Base-by-base conservation (phyloP, 2,888 invertebrate species). In the Melieria crassipennis region DNA sequence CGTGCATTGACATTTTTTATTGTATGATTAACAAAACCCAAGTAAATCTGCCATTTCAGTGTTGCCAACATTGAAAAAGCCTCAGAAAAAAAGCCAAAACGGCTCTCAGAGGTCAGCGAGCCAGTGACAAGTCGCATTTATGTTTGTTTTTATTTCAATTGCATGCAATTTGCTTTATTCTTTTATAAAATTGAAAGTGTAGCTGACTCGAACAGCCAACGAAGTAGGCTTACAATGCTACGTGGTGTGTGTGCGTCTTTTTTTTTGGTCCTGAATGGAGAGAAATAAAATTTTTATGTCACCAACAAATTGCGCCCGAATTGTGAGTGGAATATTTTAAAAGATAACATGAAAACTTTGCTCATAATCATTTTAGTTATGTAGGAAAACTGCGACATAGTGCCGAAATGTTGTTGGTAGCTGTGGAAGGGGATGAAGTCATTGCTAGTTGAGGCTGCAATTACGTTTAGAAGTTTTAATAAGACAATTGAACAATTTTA, bases 311-410 rank as follows among this genome's bases (percentile, higher is more conserved):
- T 50, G 50, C 11, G 9, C 7, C 13, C 57, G 57, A 57, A 57
- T 13, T 58, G 58, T 58, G 10, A 58, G 11, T 4, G 30, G 16
- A 5, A 30, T 58, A n/a, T 13, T 58, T 58, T 42, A 16, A 58
- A 16, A 58, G 58, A 58, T 58, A 58, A 62, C 9, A 62, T 62
- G 62, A 47, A 62, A 62, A 62, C n/a, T 47, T 62, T 10, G 62
- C 62, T 43, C 4, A 62, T 62, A 62, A 62, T 62, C 62, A 46
- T 62, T 46, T 62, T n/a, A 62, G 62, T 62, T 62, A 13, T 11
- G 62, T 58, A n/a, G 16, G n/a, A 30, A 58, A 58, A 58, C 10
- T 52, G 13, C 13, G 11, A 52, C 52, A 13, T n/a, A 52, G 11
- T 52, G 13, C 52, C 52, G 13, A 52, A 52, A 52, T n/a, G 52